These are phyloP conservation scores for Clistopyga incitator DNA, from an alignment of 2,888 invertebrate genomes.

Conservation along the genomic window DNA sequence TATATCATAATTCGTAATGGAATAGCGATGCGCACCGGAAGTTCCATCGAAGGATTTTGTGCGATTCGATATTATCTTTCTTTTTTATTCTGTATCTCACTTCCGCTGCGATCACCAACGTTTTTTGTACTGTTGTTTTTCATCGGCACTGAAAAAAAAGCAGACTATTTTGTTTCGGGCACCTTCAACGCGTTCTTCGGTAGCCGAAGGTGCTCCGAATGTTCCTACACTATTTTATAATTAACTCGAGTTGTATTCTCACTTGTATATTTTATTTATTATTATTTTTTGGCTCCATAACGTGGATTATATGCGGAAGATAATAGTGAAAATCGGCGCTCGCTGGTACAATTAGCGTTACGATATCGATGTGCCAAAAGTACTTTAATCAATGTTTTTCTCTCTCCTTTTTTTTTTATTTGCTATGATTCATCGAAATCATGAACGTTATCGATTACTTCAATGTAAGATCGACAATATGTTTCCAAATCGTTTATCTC, in stretches of 20 bases:
- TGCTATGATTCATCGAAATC: not conserved
- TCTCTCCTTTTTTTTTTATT: no score
- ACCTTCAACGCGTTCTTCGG: not conserved
- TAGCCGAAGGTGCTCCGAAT: not conserved
- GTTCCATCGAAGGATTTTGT: not conserved
- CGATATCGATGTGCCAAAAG: conserved; percentile 7
- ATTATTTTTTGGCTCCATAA: not conserved
- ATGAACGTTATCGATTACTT: not conserved
- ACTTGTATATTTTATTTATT: not conserved
- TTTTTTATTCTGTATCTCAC: not conserved
- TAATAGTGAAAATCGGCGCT: not conserved
- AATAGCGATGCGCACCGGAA: not conserved
- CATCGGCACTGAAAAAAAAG: not conserved
- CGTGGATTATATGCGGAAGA: not conserved
- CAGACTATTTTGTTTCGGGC: conserved; percentile 4
- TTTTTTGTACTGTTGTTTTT: not conserved
- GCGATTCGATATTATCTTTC: not conserved
- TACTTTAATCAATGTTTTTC: conserved; percentile 2
- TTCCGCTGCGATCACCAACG: not conserved
- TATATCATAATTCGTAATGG: no score
- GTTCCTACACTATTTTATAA: conserved; percentile 8
- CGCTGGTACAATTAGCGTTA: not conserved
- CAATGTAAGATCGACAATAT: not conserved
- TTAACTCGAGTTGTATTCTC: not conserved
- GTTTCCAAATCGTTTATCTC: not conserved